A percentile compares a stretch with the other conserved stretches of the same genome.
phyloP scores from a whole-genome alignment of 2,797 vertebrate genomes.

The Limnodromus scolopaceus region DNA sequence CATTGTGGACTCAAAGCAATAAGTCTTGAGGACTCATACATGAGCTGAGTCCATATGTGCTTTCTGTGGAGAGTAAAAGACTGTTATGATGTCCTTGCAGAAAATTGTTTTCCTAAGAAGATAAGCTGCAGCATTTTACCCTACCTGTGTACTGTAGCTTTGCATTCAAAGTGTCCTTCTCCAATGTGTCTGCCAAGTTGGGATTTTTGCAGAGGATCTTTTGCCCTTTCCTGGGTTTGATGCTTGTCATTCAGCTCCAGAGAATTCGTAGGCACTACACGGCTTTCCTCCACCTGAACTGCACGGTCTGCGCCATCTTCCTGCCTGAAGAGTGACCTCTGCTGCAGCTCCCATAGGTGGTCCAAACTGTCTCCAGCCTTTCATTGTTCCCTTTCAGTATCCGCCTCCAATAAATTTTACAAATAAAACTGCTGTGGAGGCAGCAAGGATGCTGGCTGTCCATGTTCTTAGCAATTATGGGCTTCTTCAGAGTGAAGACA shows the following conservation, averaged over 20 bases:
- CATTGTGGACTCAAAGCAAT: neutral
- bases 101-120: neutral
- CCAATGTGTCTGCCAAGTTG: neutral
- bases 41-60: neutral
- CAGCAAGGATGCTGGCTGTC: neutral
- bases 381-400: neutral
- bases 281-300: neutral
- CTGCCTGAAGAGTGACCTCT: neutral
- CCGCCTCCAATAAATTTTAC: neutral
- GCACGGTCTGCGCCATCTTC: neutral
- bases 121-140: neutral
- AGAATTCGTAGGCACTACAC: neutral
- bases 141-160: neutral
- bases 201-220: neutral
- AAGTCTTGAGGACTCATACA: neutral
- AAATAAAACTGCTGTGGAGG: neutral
- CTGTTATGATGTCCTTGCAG: neutral
- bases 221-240: neutral
- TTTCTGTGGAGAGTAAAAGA: neutral
- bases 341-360: neutral
- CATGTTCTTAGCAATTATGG: neutral
- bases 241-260: neutral
- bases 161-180: neutral
- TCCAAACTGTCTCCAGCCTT: neutral
- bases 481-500: neutral